Percentiles rank a stretch among this genome's conserved stretches.
phyloP scores from a whole-genome alignment of 35 echinoderm and acorn worm species.

The Patiria miniata region DNA sequence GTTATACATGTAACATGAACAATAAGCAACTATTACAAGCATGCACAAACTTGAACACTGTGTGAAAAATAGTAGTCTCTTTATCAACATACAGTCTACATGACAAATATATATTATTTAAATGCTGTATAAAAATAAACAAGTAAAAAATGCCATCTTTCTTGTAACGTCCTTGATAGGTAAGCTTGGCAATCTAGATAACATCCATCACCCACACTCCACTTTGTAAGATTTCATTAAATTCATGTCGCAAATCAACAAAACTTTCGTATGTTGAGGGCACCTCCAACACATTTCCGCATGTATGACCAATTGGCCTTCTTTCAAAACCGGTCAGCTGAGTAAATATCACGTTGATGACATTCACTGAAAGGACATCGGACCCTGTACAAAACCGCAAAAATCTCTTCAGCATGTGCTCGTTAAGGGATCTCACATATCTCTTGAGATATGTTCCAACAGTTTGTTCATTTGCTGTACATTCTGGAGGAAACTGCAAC shows the following conservation, averaged over 20 bases:
- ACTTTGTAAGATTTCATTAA: not conserved
- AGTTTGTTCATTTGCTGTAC: not conserved
- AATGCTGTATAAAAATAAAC: not conserved
- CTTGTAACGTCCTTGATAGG: not conserved
- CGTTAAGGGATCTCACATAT: constrained; percentile 1
- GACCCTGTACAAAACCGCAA: not conserved
- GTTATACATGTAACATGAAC: not conserved
- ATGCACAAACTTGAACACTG: not conserved
- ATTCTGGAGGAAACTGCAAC: not conserved
- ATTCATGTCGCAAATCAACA: not conserved
- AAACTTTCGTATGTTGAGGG: not conserved
- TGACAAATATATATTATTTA: not conserved
- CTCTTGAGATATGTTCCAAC: not conserved
- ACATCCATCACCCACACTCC: not conserved
- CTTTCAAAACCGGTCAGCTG: not conserved
- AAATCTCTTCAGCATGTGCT: not conserved
- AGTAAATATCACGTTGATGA: not conserved
- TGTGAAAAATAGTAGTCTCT: not conserved
- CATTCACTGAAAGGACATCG: not conserved
- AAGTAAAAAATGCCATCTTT: not conserved
- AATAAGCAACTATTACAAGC: not conserved
- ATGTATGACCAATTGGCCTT: not conserved
- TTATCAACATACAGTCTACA: not conserved
- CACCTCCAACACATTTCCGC: not conserved
- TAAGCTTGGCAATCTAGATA: not conserved